Conservation (phyloP, 2,888 invertebrate genomes). For the Apodemia hepburni region DNA sequence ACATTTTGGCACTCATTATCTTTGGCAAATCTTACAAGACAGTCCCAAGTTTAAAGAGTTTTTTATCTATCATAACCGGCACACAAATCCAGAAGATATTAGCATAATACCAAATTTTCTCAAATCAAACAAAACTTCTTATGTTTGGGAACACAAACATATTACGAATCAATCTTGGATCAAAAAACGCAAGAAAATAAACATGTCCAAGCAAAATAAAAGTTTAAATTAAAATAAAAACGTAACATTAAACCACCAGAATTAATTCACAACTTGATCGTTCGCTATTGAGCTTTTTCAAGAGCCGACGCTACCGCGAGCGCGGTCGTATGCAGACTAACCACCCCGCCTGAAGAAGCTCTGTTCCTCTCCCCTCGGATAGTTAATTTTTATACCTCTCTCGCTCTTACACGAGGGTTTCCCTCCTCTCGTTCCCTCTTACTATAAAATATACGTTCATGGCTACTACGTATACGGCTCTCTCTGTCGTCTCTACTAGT, state of each 20-base stretch:
- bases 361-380: constrained; percentile 75
- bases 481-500: constrained; percentile 74
- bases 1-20: constrained; percentile 80
- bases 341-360: constrained; percentile 79
- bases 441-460: constrained; percentile 60
- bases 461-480: constrained; percentile 73
- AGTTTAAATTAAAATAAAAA: constrained; percentile 51
- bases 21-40: constrained; percentile 66
- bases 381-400: constrained; percentile 67
- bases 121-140: constrained; percentile 30
- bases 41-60: constrained; percentile 41
- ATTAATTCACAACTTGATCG: constrained; percentile 67
- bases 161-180: constrained; percentile 5
- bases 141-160: constrained; percentile 27
- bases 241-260: constrained; percentile 54
- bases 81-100: constrained; percentile 50
- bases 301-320: constrained; percentile 56
- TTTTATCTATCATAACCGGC: constrained; percentile 67
- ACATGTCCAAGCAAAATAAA: constrained; percentile 27
- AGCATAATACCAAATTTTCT: constrained; percentile 57
- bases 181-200: constrained; percentile 13
- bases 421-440: constrained; percentile 61
- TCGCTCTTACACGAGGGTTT: constrained; percentile 64
- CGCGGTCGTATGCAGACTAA: constrained; percentile 77
- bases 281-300: constrained; percentile 43